Evolutionary conservation across 2,797 vertebrate species (phyloP).

Genomic region (Botia kubotai): DNA sequence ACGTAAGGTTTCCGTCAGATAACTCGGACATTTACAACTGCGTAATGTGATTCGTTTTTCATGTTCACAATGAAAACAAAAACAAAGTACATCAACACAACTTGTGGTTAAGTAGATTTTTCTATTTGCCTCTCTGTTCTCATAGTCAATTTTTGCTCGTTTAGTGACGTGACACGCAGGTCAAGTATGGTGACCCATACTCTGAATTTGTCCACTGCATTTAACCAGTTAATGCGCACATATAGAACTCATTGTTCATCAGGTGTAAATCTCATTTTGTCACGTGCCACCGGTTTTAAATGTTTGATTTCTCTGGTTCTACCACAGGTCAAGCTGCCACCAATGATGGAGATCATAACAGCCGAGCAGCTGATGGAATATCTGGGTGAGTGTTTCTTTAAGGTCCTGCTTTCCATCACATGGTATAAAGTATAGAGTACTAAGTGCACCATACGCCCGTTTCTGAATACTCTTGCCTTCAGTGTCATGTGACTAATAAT

Average conservation of each 20-base stretch:
- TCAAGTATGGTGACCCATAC: too few species aligned
- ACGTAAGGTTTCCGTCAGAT: not conserved
- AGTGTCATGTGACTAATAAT: slow-evolving; percentile 13
- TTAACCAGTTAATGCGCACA: too few species aligned
- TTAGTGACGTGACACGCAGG: not conserved
- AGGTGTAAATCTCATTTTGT: not conserved
- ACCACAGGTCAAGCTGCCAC: slow-evolving; percentile 94
- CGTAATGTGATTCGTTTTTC: not conserved
- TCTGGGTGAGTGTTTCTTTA: slow-evolving; percentile 84
- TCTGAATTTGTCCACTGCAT: too few species aligned
- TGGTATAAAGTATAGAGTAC: not conserved
- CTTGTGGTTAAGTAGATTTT: too few species aligned
- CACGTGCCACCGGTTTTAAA: not conserved
- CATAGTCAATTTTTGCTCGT: not conserved
- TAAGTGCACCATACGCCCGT: not conserved
- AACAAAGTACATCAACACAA: not conserved
- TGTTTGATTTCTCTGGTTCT: slow-evolving; percentile 50
- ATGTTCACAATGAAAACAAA: not conserved
- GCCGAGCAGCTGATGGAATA: slow-evolving; percentile 99
- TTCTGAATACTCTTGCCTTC: slow-evolving; percentile 26
- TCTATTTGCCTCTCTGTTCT: slow-evolving; percentile 49
- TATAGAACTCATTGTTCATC: not conserved
- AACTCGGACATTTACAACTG: not conserved
- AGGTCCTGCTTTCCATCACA: not conserved
- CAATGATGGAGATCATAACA: slow-evolving; percentile 99